These are phyloP conservation scores for Marcusenius ussheri DNA, from an alignment of 2,113 vertebrate genomes.

Conservation along the genomic window DNA sequence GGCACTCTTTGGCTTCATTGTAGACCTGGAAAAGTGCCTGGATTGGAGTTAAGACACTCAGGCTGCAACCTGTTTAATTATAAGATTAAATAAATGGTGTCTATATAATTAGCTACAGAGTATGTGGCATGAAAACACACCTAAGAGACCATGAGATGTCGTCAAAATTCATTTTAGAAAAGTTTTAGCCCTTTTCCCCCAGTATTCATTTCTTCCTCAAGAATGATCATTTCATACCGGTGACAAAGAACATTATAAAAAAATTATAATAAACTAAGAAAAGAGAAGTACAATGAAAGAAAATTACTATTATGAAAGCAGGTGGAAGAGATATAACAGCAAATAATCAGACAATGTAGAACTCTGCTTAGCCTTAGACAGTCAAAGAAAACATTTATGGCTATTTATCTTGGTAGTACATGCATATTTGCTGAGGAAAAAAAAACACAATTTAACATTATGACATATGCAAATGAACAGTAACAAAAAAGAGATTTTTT, in stretches of 20 bases:
- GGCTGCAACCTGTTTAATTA: not conserved
- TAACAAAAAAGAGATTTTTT: not conserved
- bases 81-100: not conserved
- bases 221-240: not conserved
- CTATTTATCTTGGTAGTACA: too few species aligned
- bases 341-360: not conserved
- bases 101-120: not conserved
- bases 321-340: not conserved
- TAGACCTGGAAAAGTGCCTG: slow-evolving; percentile 70
- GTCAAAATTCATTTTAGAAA: not conserved
- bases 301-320: not conserved
- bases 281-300: not conserved
- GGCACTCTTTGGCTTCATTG: slow-evolving; percentile 94
- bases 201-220: not conserved
- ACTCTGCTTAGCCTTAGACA: not conserved
- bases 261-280: not conserved
- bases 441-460: not conserved
- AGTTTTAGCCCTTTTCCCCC: not conserved
- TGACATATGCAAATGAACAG: not conserved
- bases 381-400: not conserved
- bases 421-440: not conserved
- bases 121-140: not conserved
- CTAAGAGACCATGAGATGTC: not conserved
- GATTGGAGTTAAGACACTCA: not conserved
- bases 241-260: not conserved